Base-by-base conservation (phyloP, 1,140 invertebrate species). In the Orius laevigatus region DNA sequence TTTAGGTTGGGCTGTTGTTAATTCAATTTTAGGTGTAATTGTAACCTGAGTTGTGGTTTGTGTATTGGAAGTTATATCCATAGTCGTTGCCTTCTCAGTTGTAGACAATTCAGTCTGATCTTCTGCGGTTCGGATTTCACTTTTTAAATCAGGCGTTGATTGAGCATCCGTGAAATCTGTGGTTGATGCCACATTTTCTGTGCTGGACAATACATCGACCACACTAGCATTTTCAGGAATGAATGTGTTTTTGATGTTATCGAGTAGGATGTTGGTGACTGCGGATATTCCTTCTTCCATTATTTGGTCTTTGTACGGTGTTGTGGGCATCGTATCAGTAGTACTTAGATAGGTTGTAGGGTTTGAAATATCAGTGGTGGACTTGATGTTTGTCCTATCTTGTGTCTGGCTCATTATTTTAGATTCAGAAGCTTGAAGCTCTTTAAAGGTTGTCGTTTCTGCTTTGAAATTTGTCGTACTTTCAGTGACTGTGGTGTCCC, bases 351-450 rank as follows among this genome's bases (percentile, higher is more conserved):
- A 34, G 15, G 20, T 33, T 40, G 41, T 40, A 5, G 15, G n/a
- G n/a, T n/a, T n/a, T n/a, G n/a, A n/a, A n/a, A n/a, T 35, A 43
- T 44, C 11, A 41, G 48, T 49, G 1, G 48, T 39, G 9, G 20
- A 31, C 15, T n/a, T n/a, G n/a, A 32, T 68, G 1, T 64, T 66
- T 4, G 67, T 69, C 25, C 25, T 25, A 25, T 25, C 25, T 25
- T 25, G 25, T 8, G 25, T 25, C 25, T 25, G 25, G 25, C 25
- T 25, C 8, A 25, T 4, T 25, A 25, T 25, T 25, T 25, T 25
- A 25, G 3, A 4, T 25, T 25, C 25, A 25, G 25, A 25, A 25
- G 25, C 25, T 8, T 25, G 3, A 3, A 61, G 61, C 55, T 58
- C 60, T 25, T 65, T 49, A n/a, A 58, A 58, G n/a, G 52, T 38